These are phyloP conservation scores for Caenorhabditis angaria DNA, from an alignment of 2,888 invertebrate genomes.

Conservation along the genomic window DNA sequence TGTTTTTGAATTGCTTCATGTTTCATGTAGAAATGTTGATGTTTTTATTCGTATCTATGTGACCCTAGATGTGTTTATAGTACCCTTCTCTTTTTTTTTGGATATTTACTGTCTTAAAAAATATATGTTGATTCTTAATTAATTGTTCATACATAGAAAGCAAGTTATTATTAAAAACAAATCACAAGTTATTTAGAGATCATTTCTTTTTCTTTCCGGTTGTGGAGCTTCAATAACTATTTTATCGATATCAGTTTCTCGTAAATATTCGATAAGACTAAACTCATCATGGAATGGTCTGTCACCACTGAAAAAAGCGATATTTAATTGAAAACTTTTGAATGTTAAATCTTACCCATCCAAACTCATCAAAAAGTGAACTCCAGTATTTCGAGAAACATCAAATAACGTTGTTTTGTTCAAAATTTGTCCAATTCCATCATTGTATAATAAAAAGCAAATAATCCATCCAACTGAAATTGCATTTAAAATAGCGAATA, in stretches of 20 bases:
- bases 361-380: conserved; percentile 32
- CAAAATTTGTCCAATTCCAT: background rate
- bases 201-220: too few species aligned
- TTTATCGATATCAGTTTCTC: conserved; percentile 31
- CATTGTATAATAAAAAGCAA: background rate
- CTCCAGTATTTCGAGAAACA: conserved; percentile 39
- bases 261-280: conserved; percentile 37
- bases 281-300: conserved; percentile 31
- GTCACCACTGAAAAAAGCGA: conserved; percentile 12
- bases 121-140: background rate
- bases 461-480: background rate
- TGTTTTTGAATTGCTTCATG: background rate
- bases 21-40: background rate
- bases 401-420: conserved; percentile 18
- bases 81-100: background rate
- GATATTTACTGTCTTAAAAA: background rate
- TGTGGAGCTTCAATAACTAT: conserved; percentile 17
- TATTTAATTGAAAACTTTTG: background rate
- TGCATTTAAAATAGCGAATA: background rate
- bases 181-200: background rate
- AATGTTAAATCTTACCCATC: conserved; percentile 13
- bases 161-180: too few species aligned
- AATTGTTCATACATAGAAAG: background rate
- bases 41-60: background rate
- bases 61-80: background rate